Conservation (phyloP, 1,140 invertebrate genomes). For the Temnothorax curvispinosus region DNA sequence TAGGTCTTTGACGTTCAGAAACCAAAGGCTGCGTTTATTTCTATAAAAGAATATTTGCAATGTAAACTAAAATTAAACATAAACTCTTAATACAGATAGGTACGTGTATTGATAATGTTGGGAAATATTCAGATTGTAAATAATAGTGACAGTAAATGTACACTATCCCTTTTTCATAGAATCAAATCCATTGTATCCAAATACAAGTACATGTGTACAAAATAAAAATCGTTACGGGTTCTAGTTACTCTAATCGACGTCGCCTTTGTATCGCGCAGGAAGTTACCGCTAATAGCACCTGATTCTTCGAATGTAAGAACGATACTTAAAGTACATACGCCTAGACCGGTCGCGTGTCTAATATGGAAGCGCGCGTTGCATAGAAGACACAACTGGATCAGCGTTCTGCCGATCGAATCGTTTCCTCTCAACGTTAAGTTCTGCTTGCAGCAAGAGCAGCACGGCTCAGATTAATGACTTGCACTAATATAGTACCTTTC, state of each 20-base stretch:
- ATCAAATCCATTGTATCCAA: background rate
- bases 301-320: conserved; percentile 60
- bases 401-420: conserved; percentile 58
- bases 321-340: conserved; percentile 74
- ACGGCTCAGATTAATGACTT: conserved; percentile 21
- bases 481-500: background rate
- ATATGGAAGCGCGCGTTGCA: conserved; percentile 76
- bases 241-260: conserved; percentile 3
- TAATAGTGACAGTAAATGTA: background rate
- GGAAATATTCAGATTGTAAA: background rate
- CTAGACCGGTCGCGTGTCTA: conserved; percentile 82
- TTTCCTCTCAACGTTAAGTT: conserved; percentile 54
- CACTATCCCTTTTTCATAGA: background rate
- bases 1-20: background rate
- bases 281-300: background rate
- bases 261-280: background rate
- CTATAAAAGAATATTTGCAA: background rate
- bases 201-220: background rate
- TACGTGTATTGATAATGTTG: background rate
- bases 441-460: conserved; percentile 18
- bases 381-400: conserved; percentile 81
- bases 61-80: background rate
- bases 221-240: conserved; percentile 1
- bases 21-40: background rate
- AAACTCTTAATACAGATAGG: background rate